Base-by-base conservation (phyloP, 2,888 invertebrate species). In the Perdita meconis region DNA sequence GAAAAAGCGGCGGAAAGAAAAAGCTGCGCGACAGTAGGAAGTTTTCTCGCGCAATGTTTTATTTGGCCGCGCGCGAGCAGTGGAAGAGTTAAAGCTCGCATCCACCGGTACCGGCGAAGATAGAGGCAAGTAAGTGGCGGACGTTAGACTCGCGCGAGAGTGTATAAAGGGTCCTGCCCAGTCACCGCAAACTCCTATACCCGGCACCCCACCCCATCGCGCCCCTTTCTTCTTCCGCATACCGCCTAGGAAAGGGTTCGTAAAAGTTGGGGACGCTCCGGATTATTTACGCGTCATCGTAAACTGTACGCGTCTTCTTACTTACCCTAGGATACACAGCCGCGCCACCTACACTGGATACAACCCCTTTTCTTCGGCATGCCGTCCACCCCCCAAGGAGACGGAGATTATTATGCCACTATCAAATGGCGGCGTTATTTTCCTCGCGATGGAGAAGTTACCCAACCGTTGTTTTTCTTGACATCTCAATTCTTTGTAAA, bases 231-330 rank as follows among this genome's bases (percentile, higher is more conserved):
- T 19, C 53, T 75, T 55, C 68, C 57, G 59, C 59, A 57, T 72
- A 67, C 76, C 84, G 65, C 81, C 79, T 78, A 74, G 83, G 81
- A 84, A 85, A 88, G 88, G 89, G 87, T 88, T 89, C 86, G 88
- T 87, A 89, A 90, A 91, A 91, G 87, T 90, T 90, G 86, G 87
- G 85, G 87, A 90, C 86, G 86, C 83, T 74, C 73, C 82, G 84
- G 89, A 89, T 92, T 30, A 92, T 91, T 91, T 90, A 90, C 89
- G 88, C 88, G 86, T 88, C 86, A 85, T 86, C 90, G 87, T 91
- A 91, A 91, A 91, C 82, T 87, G 73, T 81, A 76, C 78, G 81
- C 83, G 84, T 85, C 87, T 88, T 87, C 87, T 88, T 86, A 71
- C 86, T 83, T 81, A 81, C 83, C 84, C 83, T 79, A 78, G 77